Evolutionary conservation across 2,113 vertebrate genomes (phyloP).

Genomic region (Misgurnus mizolepis): DNA sequence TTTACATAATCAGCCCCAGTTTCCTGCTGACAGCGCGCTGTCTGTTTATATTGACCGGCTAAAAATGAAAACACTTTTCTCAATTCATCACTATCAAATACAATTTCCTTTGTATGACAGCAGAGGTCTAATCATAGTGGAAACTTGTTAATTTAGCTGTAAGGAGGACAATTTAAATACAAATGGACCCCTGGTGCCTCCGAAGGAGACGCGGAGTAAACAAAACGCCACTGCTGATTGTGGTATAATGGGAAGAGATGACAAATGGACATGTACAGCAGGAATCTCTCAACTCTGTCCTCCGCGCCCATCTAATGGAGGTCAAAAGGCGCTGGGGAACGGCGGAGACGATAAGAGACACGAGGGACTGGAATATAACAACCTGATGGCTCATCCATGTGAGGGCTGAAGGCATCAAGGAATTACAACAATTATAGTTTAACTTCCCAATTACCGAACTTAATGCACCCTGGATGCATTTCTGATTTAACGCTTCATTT

Average conservation of each 20-base stretch:
- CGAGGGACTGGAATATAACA: constrained; percentile 13
- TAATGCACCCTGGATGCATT: constrained; percentile 69
- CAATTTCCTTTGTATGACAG: constrained; percentile 22
- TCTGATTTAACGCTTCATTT: constrained; percentile 75
- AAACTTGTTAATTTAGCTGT: constrained; percentile 45
- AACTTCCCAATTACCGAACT: constrained; percentile 67
- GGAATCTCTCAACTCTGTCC: background rate
- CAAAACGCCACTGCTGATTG: constrained; percentile 26
- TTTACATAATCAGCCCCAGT: constrained; percentile 22
- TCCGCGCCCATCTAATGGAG: constrained; percentile 11
- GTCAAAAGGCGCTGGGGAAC: constrained; percentile 2
- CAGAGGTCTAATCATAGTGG: constrained; percentile 33
- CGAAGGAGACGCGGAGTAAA: constrained; percentile 22
- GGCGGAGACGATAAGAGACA: background rate
- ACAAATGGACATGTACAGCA: background rate
- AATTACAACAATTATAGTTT: constrained; percentile 70
- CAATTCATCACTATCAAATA: constrained; percentile 41
- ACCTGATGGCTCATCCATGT: constrained; percentile 20
- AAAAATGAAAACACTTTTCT: constrained; percentile 33
- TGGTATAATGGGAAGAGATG: constrained; percentile 9
- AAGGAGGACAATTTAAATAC: constrained; percentile 46
- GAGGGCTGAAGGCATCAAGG: constrained; percentile 51
- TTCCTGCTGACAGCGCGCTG: background rate
- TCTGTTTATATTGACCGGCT: constrained; percentile 17
- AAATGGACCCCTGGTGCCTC: constrained; percentile 22